Percentiles rank a stretch among this genome's conserved stretches.
Conservation (phyloP, 2,113 vertebrate genomes). For the Ornithorhynchus anatinus region DNA sequence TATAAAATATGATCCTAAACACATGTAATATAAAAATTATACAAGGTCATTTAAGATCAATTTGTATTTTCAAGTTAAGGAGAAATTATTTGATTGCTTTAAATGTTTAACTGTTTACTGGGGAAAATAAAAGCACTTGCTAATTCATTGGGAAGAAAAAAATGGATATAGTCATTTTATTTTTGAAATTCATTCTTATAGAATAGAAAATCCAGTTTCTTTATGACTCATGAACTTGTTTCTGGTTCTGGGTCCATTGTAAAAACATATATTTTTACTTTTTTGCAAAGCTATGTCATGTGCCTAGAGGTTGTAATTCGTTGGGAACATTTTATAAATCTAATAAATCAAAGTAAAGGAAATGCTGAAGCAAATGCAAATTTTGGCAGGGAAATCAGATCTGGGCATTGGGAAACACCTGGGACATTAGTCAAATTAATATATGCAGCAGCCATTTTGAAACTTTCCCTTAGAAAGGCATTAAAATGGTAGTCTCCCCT, state of each 20-base stretch:
- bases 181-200: slow-evolving; percentile 9
- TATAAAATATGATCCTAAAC: slow-evolving; percentile 38
- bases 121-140: slow-evolving; percentile 22
- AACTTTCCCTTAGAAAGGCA: slow-evolving; percentile 1
- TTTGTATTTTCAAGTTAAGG: slow-evolving; percentile 11
- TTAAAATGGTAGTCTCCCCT: not conserved
- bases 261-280: too few species aligned
- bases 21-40: slow-evolving; percentile 28
- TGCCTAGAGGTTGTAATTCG: not conserved
- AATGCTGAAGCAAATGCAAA: slow-evolving; percentile 14
- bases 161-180: not conserved
- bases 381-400: slow-evolving; percentile 24
- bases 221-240: slow-evolving; percentile 5
- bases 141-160: slow-evolving; percentile 18
- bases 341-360: slow-evolving; percentile 21
- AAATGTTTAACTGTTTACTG: slow-evolving; percentile 4
- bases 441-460: slow-evolving; percentile 2
- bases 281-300: too few species aligned
- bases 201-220: not conserved
- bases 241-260: not conserved
- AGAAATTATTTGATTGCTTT: slow-evolving; percentile 24
- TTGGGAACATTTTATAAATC: slow-evolving; percentile 1
- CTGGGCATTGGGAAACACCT: slow-evolving; percentile 7
- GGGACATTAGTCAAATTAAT: slow-evolving; percentile 16
- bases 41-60: slow-evolving; percentile 26